Percentiles rank a stretch among this genome's conserved stretches.
phyloP scores from a whole-genome alignment of 2,797 vertebrate genomes.

The Siniperca scherzeri region DNA sequence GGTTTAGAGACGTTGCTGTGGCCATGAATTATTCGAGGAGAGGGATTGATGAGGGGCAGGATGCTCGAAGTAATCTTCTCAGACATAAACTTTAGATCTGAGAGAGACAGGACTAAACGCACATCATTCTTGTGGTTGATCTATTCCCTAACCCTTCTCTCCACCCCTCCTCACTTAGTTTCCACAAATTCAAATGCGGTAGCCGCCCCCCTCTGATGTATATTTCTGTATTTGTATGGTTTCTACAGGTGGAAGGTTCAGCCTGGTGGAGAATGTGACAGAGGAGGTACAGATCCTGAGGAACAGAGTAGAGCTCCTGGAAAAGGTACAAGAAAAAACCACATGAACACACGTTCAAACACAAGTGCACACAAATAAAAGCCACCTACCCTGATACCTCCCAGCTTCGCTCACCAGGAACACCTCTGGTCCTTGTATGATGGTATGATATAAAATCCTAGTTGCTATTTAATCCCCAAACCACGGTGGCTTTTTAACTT shows the following conservation, averaged over 20 bases:
- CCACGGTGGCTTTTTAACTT: conserved; percentile 15
- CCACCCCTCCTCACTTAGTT: background rate
- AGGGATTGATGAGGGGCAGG: conserved; percentile 11
- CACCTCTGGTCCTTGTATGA: conserved; percentile 25
- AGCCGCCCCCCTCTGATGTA: conserved; percentile 9
- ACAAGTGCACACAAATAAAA: conserved; percentile 24
- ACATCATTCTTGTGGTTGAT: conserved; percentile 5
- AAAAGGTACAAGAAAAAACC: conserved; percentile 86
- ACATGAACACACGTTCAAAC: conserved; percentile 24
- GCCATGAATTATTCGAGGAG: conserved; percentile 41
- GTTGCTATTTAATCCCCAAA: conserved; percentile 17
- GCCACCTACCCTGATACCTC: conserved; percentile 42
- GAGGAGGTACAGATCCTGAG: conserved; percentile 90
- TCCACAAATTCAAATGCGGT: background rate
- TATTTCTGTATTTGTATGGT: conserved; percentile 36
- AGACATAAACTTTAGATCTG: conserved; percentile 28
- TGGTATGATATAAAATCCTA: conserved; percentile 12
- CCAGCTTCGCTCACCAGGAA: conserved; percentile 41
- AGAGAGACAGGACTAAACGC: conserved; percentile 9
- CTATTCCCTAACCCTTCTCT: background rate
- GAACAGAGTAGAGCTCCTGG: conserved; percentile 89
- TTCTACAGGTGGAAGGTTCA: conserved; percentile 74
- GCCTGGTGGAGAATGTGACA: conserved; percentile 77
- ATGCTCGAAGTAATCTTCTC: conserved; percentile 12
- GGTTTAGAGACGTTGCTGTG: conserved; percentile 12